Evolutionary conservation across 2,888 invertebrate species (phyloP).

Genomic region (Hipparchia semele): DNA sequence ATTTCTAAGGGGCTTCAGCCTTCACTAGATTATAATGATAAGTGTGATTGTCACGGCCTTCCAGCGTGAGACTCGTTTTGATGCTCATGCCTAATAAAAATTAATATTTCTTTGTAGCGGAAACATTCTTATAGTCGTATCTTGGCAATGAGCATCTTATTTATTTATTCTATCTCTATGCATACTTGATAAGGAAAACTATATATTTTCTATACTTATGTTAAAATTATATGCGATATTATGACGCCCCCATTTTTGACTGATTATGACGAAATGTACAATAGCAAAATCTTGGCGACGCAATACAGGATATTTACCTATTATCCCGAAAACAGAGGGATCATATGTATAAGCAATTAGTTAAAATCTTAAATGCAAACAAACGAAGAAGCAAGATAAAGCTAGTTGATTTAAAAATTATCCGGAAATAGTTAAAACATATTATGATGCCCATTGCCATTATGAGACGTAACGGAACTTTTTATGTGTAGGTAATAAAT

Average conservation of each 20-base stretch:
- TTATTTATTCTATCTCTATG: not conserved
- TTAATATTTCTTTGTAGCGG: not conserved
- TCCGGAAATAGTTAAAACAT: not conserved
- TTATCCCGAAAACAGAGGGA: not conserved
- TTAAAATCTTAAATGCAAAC: too few relatives aligned
- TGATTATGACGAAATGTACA: too few relatives aligned
- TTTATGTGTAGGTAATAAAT: not conserved
- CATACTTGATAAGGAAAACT: not conserved
- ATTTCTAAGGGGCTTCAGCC: constrained; percentile 20
- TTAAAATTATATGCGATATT: not conserved
- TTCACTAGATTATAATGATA: constrained; percentile 24
- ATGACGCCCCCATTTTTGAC: too few relatives aligned
- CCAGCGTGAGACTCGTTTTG: constrained; percentile 6
- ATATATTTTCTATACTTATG: too few relatives aligned
- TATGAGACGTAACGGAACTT: not conserved
- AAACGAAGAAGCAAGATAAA: not conserved
- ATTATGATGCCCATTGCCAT: not conserved
- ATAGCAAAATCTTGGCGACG: too few relatives aligned
- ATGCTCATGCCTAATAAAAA: not conserved
- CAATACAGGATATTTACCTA: not conserved
- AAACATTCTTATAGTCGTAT: not conserved
- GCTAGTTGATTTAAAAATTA: not conserved
- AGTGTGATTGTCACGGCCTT: constrained; percentile 24
- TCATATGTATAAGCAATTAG: not conserved
- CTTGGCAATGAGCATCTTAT: not conserved